These are phyloP conservation scores for Rhogogaster chlorosoma DNA, from an alignment of 2,888 invertebrate species.

Conservation along the genomic window DNA sequence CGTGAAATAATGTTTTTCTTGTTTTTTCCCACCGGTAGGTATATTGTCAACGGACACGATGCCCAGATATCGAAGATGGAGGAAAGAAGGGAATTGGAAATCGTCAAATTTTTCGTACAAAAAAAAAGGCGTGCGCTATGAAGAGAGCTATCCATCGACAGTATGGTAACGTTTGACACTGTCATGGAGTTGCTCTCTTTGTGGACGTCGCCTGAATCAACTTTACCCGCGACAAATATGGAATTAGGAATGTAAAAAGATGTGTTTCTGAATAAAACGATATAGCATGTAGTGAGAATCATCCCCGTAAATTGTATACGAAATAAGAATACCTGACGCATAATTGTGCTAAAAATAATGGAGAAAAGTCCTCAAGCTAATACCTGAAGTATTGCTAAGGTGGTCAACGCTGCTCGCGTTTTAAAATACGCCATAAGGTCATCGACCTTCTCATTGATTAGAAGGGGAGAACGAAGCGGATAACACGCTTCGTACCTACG, in stretches of 20 bases:
- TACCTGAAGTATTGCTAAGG: too few relatives aligned
- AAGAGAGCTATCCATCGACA: constrained; percentile 99
- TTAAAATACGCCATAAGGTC: constrained; percentile 23
- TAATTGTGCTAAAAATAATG: too few relatives aligned
- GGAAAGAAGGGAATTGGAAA: background rate
- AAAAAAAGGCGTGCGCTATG: constrained; percentile 79
- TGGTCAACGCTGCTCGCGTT: constrained; percentile 13
- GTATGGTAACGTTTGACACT: constrained; percentile 95
- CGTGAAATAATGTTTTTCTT: too few relatives aligned
- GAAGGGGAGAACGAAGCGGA: background rate
- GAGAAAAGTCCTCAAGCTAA: too few relatives aligned
- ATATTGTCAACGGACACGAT: background rate
- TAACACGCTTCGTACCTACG: background rate
- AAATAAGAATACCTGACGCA: too few relatives aligned
- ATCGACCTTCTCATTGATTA: constrained; percentile 49
- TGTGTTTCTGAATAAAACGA: too few relatives aligned
- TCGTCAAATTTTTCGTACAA: background rate
- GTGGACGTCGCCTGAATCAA: constrained; percentile 90
- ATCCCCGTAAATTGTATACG: too few relatives aligned
- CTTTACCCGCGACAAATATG: constrained; percentile 61
- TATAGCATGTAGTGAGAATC: too few relatives aligned
- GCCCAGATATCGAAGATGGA: background rate
- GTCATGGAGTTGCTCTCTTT: constrained; percentile 99
- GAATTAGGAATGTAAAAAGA: background rate
- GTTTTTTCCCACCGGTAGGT: background rate